Evolutionary conservation across 2,888 invertebrate genomes (phyloP).

Genomic region (Chrysina gloriosa): DNA sequence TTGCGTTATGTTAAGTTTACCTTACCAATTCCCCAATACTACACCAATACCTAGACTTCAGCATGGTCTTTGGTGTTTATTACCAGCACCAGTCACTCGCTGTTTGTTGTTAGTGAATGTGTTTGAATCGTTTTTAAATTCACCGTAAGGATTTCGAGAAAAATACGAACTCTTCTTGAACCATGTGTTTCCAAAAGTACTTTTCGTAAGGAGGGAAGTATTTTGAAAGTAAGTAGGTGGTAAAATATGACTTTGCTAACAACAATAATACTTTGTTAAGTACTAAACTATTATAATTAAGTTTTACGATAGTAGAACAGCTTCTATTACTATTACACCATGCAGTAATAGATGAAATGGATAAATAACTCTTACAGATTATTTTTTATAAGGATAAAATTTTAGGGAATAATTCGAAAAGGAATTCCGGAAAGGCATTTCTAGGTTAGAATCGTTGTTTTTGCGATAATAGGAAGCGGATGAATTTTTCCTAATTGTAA

Average conservation of each 20-base stretch:
- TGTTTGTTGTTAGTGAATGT: slow-evolving; percentile 30
- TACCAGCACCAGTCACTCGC: slow-evolving; percentile 20
- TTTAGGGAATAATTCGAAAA: not conserved
- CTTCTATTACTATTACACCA: not conserved
- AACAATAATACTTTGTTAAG: too few species aligned
- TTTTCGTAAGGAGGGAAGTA: not conserved
- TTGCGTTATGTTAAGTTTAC: slow-evolving; percentile 36
- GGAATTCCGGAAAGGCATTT: not conserved
- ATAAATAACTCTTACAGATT: not conserved
- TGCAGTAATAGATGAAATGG: not conserved
- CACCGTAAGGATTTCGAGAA: slow-evolving; percentile 6
- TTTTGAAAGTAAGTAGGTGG: slow-evolving; percentile 5
- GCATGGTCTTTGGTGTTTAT: slow-evolving; percentile 33
- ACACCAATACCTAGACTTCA: slow-evolving; percentile 22
- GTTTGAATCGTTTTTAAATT: not conserved
- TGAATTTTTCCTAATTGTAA: not conserved
- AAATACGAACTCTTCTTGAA: not conserved
- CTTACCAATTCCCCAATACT: slow-evolving; percentile 30
- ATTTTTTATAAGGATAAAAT: not conserved
- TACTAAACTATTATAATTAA: too few species aligned
- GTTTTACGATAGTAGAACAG: too few species aligned
- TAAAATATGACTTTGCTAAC: too few species aligned
- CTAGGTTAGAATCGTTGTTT: slow-evolving; percentile 21
- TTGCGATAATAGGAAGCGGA: not conserved
- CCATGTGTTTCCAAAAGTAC: slow-evolving; percentile 19